Evolutionary conservation across 2,797 vertebrate species (phyloP).

Genomic region (Hypotaenidia philippensis): DNA sequence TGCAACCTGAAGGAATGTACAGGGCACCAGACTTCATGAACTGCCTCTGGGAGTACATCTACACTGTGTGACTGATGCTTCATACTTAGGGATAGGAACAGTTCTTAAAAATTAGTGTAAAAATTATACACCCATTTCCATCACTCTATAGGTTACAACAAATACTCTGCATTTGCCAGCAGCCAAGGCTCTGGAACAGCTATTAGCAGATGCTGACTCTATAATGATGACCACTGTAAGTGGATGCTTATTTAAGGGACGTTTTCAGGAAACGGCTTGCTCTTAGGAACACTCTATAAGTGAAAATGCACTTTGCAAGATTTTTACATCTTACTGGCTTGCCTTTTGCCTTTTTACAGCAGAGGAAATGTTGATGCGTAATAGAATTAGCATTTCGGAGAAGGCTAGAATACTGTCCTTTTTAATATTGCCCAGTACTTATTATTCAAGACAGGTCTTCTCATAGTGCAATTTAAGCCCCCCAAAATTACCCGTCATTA

Average conservation of each 20-base stretch:
- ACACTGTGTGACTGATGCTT: background rate
- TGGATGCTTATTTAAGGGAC: slow-evolving; percentile 60
- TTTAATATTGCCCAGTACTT: slow-evolving; percentile 31
- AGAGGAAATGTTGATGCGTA: slow-evolving; percentile 69
- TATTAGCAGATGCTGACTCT: slow-evolving; percentile 50
- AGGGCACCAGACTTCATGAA: background rate
- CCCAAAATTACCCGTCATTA: slow-evolving; percentile 77
- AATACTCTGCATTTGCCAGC: slow-evolving; percentile 27
- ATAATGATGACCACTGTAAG: slow-evolving; percentile 44
- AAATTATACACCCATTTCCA: background rate
- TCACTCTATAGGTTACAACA: background rate
- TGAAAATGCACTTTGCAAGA: slow-evolving; percentile 64
- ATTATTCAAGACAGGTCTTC: slow-evolving; percentile 76
- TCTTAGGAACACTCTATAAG: slow-evolving; percentile 47
- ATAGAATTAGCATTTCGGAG: slow-evolving; percentile 68
- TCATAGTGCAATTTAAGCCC: slow-evolving; percentile 71
- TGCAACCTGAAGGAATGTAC: background rate
- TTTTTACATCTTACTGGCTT: slow-evolving; percentile 65
- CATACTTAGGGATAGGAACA: background rate
- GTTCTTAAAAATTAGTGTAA: background rate
- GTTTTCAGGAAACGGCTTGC: slow-evolving; percentile 54
- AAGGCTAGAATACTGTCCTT: slow-evolving; percentile 45
- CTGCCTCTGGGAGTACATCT: background rate
- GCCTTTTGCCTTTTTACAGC: slow-evolving; percentile 66
- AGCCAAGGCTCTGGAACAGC: background rate